Evolutionary conservation across 1,140 invertebrate genomes (phyloP).

Genomic region (Amphibalanus amphitrite): DNA sequence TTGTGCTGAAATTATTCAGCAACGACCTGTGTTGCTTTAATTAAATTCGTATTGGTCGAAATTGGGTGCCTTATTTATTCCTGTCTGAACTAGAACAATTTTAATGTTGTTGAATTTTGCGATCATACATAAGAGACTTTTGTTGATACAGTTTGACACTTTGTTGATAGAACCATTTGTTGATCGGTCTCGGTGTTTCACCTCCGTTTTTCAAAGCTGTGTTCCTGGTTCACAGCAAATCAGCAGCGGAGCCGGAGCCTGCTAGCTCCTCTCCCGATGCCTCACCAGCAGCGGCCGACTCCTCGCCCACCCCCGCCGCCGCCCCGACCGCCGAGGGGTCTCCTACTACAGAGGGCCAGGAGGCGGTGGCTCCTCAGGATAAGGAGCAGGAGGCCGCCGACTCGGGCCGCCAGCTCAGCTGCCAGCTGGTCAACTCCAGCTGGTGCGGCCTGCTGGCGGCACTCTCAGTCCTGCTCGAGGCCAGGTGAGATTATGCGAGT

Average conservation of each 20-base stretch:
- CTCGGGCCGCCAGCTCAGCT: conserved; percentile 38
- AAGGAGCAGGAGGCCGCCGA: conserved; percentile 30
- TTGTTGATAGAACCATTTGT: no score
- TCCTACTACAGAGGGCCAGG: conserved; percentile 26
- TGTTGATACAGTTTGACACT: no score
- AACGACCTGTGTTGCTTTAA: no score
- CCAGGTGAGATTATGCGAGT: no score
- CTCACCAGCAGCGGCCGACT: not conserved
- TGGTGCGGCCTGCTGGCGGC: conserved; percentile 88
- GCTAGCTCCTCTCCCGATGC: not conserved
- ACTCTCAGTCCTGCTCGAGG: conserved; percentile 76
- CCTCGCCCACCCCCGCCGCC: not conserved
- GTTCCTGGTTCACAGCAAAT: not conserved
- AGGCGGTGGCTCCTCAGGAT: conserved; percentile 14
- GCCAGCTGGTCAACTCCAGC: conserved; percentile 76
- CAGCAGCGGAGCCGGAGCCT: conserved; percentile 5
- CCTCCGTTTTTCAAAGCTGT: not conserved
- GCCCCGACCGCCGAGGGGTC: conserved; percentile 25
- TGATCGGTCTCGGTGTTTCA: no score
- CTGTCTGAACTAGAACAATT: no score
- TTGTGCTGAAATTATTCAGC: no score
- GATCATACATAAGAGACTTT: no score
- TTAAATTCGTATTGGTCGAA: no score
- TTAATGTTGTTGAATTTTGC: no score
- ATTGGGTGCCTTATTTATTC: no score